Conservation (phyloP, 2,888 invertebrate species). For the Vesta saturnalis region DNA sequence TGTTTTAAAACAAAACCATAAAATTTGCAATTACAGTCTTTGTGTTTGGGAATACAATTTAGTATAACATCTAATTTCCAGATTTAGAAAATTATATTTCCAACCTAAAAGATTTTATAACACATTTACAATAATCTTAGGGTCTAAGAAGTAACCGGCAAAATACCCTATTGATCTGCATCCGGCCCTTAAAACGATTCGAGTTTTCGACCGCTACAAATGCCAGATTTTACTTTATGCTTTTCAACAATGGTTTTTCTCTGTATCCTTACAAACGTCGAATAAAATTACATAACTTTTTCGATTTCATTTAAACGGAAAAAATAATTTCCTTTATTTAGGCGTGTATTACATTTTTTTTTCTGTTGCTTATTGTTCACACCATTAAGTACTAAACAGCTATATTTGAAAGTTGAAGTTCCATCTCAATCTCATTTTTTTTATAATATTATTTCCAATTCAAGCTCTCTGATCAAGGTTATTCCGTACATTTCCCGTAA, state of each 20-base stretch:
- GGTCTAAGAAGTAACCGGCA: constrained; percentile 1
- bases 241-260: not conserved
- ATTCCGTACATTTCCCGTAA: too few relatives aligned
- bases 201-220: constrained; percentile 2
- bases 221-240: not conserved
- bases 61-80: not conserved
- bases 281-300: constrained; percentile 1
- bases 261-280: not conserved
- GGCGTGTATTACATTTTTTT: too few relatives aligned
- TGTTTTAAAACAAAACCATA: not conserved
- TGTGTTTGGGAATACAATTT: not conserved
- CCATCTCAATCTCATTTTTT: too few relatives aligned
- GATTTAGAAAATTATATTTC: constrained; percentile 1
- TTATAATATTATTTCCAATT: too few relatives aligned
- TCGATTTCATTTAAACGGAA: not conserved
- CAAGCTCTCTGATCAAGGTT: too few relatives aligned
- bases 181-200: constrained; percentile 4
- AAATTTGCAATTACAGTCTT: not conserved
- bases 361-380: too few relatives aligned
- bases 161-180: constrained; percentile 15
- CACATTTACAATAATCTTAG: not conserved
- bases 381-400: too few relatives aligned
- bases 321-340: not conserved
- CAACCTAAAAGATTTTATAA: not conserved
- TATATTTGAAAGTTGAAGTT: too few relatives aligned